Base-by-base conservation (phyloP, 2,888 invertebrate species). In the Operophtera brumata region DNA sequence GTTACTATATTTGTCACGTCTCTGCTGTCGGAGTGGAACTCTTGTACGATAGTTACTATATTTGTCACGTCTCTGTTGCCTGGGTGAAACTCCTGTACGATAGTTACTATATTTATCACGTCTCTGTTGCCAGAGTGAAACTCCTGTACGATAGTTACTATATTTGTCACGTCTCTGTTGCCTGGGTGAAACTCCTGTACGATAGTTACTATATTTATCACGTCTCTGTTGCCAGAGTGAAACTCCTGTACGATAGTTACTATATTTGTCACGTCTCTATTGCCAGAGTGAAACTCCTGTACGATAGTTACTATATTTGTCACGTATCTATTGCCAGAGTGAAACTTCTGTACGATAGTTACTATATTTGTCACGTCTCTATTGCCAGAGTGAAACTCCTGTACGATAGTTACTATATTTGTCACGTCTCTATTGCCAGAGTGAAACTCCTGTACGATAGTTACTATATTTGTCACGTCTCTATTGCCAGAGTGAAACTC, bases 391-490 rank as follows among this genome's bases (percentile, higher is more conserved):
- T 51, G 51, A 35, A 51, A 40, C 35, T 32, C 40, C 13, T 36
- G 30, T 8, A 11, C 5, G 25, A 8, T 34, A 41, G 45, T 26
- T 13, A 50, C 39, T 55, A 50, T 39, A 30, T 14, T 49, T 26
- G 6, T 41, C 7, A 13, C 34, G 11, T n/a, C 11, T n/a, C n/a
- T n/a, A 20, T 20, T 20, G 25, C 1, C 2, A 9, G 2, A 51
- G 51, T 51, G 51, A 35, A 51, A 40, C 35, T 32, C 40, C 13
- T 36, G 30, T 8, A 11, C 5, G 25, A 8, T 34, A 41, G 45
- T 26, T 13, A 50, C 39, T 55, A 50, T 39, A 30, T 14, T 49
- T 26, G 6, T 41, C 7, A 13, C 34, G 11, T n/a, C 11, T n/a
- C n/a, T n/a, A 20, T 20, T 20, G 25, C 1, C 2, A 9, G 2